Conservation (phyloP, 2,113 vertebrate genomes). For the Hemibagrus wyckioides region DNA sequence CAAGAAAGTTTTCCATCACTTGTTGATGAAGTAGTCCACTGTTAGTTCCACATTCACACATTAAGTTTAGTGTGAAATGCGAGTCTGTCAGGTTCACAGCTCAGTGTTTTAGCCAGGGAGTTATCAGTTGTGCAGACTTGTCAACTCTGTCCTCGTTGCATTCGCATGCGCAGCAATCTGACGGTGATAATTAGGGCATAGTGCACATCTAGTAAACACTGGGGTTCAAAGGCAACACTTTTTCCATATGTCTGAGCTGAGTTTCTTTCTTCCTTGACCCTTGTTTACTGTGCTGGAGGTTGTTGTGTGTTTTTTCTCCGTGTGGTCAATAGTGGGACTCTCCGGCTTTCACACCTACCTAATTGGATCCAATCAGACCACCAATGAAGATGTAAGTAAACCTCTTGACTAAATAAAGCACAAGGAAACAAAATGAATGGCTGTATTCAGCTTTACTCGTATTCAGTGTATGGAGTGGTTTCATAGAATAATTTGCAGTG, state of each 20-base stretch:
- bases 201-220: background rate
- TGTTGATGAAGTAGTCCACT: background rate
- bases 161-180: background rate
- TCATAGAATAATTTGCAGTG: background rate
- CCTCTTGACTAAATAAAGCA: background rate
- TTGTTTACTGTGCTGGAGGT: conserved; percentile 89
- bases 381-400: conserved; percentile 96
- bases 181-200: background rate
- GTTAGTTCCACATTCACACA: background rate
- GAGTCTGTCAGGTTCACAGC: conserved; percentile 15
- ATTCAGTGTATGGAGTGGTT: background rate
- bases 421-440: background rate
- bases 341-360: conserved; percentile 98
- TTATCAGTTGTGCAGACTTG: conserved; percentile 22
- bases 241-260: background rate
- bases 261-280: conserved; percentile 79
- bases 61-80: conserved; percentile 8
- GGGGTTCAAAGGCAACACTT: background rate
- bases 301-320: conserved; percentile 97
- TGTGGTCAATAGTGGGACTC: conserved; percentile 98
- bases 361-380: conserved; percentile 99
- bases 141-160: background rate
- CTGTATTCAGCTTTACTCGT: background rate
- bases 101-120: background rate
- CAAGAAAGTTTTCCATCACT: background rate